These are phyloP conservation scores for Siphamia tubifer DNA, from an alignment of 2,113 vertebrate genomes.

Conservation along the genomic window DNA sequence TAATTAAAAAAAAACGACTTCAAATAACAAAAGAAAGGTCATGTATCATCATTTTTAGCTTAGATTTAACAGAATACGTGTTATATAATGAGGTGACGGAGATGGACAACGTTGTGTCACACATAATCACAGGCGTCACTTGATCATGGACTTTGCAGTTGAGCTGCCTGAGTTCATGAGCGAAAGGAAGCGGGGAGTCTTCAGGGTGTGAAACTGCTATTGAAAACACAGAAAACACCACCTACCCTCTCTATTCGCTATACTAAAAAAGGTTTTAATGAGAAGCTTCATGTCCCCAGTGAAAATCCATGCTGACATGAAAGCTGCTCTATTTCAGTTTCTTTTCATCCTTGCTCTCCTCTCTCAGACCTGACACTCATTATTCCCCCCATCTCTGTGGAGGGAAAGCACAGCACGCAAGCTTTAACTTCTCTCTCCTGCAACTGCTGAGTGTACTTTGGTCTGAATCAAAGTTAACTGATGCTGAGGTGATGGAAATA, in stretches of 20 bases:
- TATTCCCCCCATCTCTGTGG: constrained; percentile 61
- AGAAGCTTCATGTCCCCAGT: constrained; percentile 63
- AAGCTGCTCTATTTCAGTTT: constrained; percentile 70
- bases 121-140: not conserved
- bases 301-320: constrained; percentile 64
- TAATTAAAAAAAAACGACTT: not conserved
- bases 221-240: constrained; percentile 35
- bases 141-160: not conserved
- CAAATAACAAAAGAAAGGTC: constrained; percentile 4
- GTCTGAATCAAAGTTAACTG: constrained; percentile 32
- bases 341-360: constrained; percentile 65
- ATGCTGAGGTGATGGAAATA: constrained; percentile 39
- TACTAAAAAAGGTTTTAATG: constrained; percentile 64
- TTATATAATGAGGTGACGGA: constrained; percentile 24
- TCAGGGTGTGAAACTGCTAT: constrained; percentile 29
- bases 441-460: constrained; percentile 45
- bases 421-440: constrained; percentile 18
- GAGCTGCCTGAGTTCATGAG: not conserved
- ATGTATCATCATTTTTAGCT: not conserved
- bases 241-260: constrained; percentile 23
- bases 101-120: constrained; percentile 1
- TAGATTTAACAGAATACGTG: not conserved
- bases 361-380: constrained; percentile 68
- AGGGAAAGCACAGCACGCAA: constrained; percentile 37
- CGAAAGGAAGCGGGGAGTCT: constrained; percentile 2